Base-by-base conservation (phyloP, 2,797 vertebrate species). In the Jordanella pulchra region DNA sequence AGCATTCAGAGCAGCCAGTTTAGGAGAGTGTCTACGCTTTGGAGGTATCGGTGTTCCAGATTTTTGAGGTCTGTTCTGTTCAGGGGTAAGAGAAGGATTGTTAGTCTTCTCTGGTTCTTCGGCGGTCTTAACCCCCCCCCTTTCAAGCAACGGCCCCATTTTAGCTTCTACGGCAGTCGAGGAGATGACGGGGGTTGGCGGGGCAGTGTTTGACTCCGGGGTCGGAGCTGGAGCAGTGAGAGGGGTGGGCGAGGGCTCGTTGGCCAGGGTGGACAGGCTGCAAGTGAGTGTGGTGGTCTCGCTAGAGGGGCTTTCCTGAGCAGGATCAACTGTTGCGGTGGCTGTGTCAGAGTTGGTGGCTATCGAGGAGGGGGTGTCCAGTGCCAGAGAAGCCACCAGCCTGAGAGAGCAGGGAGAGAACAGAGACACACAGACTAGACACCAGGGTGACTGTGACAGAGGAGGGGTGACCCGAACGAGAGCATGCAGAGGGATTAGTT, bases 311-410 rank as follows among this genome's bases (percentile, higher is more conserved):
- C 97, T 99, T 94, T 97, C 97, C 94, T 96, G 97, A 92, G 95
- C 95, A 51, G 96, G 96, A 93, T 97, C 97, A 96, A 95, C 96
- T 80, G 97, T 97, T 87, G 98, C 96, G 80, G 97, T 97, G 95
- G 97, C 92, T 81, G 97, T 96, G 92, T 99, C 97, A 93, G 97
- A 97, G 94, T 97, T 97, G 95, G 96, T 96, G 91, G 97, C 96
- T 91, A 97, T 92, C 78, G 98, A 99, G 89, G 97, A 96, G 95
- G 97, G 95, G 94, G 97, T 95, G 94, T 98, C 97, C 95, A 96
- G 96, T 65, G 97, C 96, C 84, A 96, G 95, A 86, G 96, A 95
- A 61, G 95, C 94, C 80, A 95, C 95, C 94, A 95, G 97, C 96
- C 97, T 99, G 96, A 88, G 94, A 94, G 93, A 93, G 89, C 89